Evolutionary conservation across 2,797 vertebrate species (phyloP), one percentile per base, ranked within the genome.

Genomic region (Acanthiza pusilla): DNA sequence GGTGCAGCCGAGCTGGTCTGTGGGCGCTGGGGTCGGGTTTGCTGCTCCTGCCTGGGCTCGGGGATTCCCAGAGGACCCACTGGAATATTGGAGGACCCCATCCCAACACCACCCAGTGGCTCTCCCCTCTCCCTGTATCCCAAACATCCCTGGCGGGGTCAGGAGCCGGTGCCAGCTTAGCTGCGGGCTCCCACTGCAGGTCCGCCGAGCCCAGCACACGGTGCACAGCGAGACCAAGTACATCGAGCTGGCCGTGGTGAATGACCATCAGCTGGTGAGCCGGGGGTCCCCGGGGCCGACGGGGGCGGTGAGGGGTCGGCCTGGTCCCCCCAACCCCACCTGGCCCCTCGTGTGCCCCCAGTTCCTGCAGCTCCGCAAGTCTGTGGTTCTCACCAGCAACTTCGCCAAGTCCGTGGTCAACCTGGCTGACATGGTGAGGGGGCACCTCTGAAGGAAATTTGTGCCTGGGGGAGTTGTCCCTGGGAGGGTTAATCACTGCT

Each of bases 221-320:
- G 98, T 99, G 48, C 99, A 99, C 97, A 99, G 98, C 1, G 99
- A 99, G 98, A 99, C 99, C 97, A 99, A 99, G 97, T 99, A 99
- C 84, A 98, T 99, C 40, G 99, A 99, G 97, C 98, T 99, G 97
- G 99, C 99, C 62, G 98, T 99, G 48, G 98, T 99, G 81, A 99
- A 99, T 4, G 99, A 99, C 97, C 98, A 99, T 20, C 98, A 98
- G 71, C 97, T 99, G 98, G 99, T 99, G 94, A 94, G 98, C 73
- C 9, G 3, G 91, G 38, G 3, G 54, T 29, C 9, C 16, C n/a
- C 0, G 2, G 55, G 40, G 25, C 17, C 3, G 5, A 3, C 0
- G 2, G 48, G 29, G 27, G 3, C 2, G 1, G 14, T 3, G 7
- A 16, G 67, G 47, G 53, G 34, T 29, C 13, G 2, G 13, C 27